A percentile compares a stretch with the other conserved stretches of the same genome.
These are phyloP conservation scores for Botia almorhae DNA, from an alignment of 2,797 vertebrate genomes.

Conservation along the genomic window DNA sequence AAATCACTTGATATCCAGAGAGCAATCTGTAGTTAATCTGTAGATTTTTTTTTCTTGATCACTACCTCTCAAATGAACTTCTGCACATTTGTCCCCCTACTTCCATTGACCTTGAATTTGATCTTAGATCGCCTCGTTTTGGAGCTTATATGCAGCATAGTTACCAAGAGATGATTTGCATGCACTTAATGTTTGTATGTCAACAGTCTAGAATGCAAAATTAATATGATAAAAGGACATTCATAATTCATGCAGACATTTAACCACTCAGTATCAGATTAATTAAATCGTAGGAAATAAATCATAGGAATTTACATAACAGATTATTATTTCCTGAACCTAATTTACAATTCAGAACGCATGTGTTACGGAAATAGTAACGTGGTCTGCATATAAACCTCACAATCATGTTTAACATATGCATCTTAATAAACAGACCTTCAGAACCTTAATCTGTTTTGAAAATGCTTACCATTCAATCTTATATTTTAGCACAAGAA, in stretches of 20 bases:
- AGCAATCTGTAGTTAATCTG: no score
- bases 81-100: conserved; percentile 13
- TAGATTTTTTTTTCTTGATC: conserved; percentile 1
- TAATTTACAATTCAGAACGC: conserved; percentile 64
- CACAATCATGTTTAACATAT: conserved; percentile 31
- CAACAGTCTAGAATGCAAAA: conserved; percentile 56
- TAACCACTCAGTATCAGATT: conserved; percentile 57
- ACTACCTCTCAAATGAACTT: conserved; percentile 47
- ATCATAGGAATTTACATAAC: conserved; percentile 57
- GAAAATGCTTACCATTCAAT: background rate
- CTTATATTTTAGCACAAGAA: background rate
- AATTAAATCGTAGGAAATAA: conserved; percentile 64
- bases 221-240: conserved; percentile 64
- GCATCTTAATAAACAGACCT: conserved; percentile 54
- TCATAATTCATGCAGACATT: conserved; percentile 66
- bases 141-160: conserved; percentile 40
- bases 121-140: conserved; percentile 9
- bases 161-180: conserved; percentile 54
- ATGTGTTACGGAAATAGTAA: conserved; percentile 46
- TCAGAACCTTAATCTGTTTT: conserved; percentile 8
- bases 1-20: no score
- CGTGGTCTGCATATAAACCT: conserved; percentile 44
- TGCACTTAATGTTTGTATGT: conserved; percentile 50
- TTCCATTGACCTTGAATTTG: conserved; percentile 13
- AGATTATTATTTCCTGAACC: conserved; percentile 63